Percentiles rank a stretch among this genome's conserved stretches.
phyloP scores from a whole-genome alignment of 2,113 vertebrate genomes.

The Mohoua ochrocephala region DNA sequence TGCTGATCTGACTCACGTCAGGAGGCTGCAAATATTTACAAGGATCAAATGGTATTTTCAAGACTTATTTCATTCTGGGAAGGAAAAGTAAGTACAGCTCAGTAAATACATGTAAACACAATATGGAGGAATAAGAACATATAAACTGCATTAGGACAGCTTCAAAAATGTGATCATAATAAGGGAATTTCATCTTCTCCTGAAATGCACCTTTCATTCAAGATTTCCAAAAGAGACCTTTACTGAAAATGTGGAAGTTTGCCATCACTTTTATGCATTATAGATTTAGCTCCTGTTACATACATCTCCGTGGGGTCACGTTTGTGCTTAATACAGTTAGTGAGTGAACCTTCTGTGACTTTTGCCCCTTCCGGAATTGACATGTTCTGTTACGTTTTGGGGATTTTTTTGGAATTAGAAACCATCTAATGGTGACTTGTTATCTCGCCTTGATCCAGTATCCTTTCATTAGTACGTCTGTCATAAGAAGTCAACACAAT shows the following conservation, averaged over 20 bases:
- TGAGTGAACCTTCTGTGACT: neutral
- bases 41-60: neutral
- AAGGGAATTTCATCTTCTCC: neutral
- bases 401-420: neutral
- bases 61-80: neutral
- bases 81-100: neutral
- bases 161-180: neutral
- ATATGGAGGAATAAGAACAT: neutral
- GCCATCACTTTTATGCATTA: neutral
- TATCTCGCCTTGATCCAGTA: neutral
- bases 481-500: neutral
- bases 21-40: neutral
- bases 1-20: neutral
- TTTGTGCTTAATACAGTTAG: neutral
- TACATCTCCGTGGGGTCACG: accelerated
- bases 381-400: neutral
- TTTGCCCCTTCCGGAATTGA: neutral
- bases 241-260: neutral
- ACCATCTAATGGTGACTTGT: neutral
- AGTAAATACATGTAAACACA: neutral
- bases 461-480: neutral
- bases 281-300: neutral
- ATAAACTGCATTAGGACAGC: neutral
- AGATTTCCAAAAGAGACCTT: neutral
- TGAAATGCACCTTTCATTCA: neutral